Base-by-base conservation (phyloP, 2,888 invertebrate species). In the Rhagium mordax region DNA sequence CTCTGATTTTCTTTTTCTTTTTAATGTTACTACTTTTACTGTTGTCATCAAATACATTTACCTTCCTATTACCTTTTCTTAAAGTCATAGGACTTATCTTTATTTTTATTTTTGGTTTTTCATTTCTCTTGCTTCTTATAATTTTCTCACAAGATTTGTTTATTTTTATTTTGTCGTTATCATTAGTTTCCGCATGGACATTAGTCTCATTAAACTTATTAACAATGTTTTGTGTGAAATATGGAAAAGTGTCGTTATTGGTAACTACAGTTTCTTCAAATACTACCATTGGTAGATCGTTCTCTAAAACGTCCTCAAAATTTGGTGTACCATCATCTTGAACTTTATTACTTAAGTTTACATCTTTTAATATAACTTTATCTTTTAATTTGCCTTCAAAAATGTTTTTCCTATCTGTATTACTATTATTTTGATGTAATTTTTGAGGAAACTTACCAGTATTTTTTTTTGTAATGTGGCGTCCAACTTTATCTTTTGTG, bases 401-500 rank as follows among this genome's bases (percentile, higher is more conserved):
- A 16, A 20, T 51, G 51, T 51, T 20, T 51, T 0, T 10, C 7
- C 16, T 18, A 51, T 3, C 18, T 51, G n/a, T 41, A 41, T 10
- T 13, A 41, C 41, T 51, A 51, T 18, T 51, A 20, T 51, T 51
- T 18, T 51, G 51, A 10, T 51, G 20, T 1, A 51, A 18, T 51
- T 51, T 51, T 51, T 51, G 51, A 51, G 51, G 51, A 51, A 20
- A 51, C 20, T 51, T 51, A 20, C 51, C 51, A 51, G 51, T 18
- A 51, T 18, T 51, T 51, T 51, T 51, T 5, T 51, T 51, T 16
- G 51, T 18, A 51, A 51, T 51, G 13, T 51, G 51, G 6, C 51
- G 51, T 8, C 51, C 51, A 51, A 51, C 51, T 51, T 51, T 51
- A 13, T 51, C 51, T 5, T 51, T 51, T 20, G 18, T 10, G 20